Conservation (phyloP, 2,888 invertebrate genomes). For the Julus scanicus region DNA sequence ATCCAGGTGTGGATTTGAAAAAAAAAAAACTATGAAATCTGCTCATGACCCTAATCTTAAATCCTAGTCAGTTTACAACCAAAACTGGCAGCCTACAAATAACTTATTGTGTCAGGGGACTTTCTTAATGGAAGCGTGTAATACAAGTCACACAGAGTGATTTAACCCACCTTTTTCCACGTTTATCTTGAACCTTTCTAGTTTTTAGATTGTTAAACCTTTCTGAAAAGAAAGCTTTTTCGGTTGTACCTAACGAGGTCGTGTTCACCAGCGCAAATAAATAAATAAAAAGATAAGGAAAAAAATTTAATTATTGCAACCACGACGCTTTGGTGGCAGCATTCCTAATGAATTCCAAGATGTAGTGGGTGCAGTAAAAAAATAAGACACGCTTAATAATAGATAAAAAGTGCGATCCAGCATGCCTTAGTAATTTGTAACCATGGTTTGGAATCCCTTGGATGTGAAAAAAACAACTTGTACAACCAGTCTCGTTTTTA, state of each 20-base stretch:
- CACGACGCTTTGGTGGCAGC: neutral
- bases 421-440: too few species aligned
- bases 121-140: conserved; percentile 23
- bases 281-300: neutral
- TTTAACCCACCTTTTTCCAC: neutral
- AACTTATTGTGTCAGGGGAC: neutral
- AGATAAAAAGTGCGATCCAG: too few species aligned
- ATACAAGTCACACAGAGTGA: neutral
- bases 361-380: neutral
- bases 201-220: neutral
- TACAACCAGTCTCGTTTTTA: too few species aligned
- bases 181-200: neutral
- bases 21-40: neutral
- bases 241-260: neutral
- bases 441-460: too few species aligned
- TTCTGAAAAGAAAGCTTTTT: neutral
- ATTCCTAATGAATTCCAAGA: neutral
- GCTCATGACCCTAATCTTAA: neutral
- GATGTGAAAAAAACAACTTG: too few species aligned
- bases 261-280: neutral
- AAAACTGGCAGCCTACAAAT: neutral
- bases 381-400: neutral
- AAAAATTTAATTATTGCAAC: neutral
- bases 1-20: neutral
- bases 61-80: neutral